These are phyloP conservation scores for Rhinoraja longicauda DNA, from an alignment of 2,797 vertebrate species.

Conservation along the genomic window DNA sequence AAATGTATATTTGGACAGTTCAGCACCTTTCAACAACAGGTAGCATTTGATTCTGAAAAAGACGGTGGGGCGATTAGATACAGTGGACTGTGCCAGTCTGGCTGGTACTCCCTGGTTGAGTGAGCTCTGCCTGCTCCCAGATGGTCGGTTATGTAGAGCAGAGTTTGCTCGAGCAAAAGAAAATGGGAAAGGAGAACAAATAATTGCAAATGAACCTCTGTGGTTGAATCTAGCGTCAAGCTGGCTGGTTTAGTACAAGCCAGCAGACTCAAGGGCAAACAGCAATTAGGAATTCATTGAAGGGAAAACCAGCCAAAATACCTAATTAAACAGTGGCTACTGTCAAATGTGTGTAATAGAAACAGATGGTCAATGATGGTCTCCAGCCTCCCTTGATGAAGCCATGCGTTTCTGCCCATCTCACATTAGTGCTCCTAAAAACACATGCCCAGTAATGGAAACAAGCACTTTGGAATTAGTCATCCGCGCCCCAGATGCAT, in stretches of 20 bases:
- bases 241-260: neutral
- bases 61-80: neutral
- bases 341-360: neutral
- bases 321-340: neutral
- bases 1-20: neutral
- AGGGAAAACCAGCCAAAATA: neutral
- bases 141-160: neutral
- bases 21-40: neutral
- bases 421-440: conserved; percentile 20
- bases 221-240: neutral
- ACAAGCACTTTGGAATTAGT: conserved; percentile 21
- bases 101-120: neutral
- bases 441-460: conserved; percentile 19
- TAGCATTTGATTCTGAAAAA: neutral
- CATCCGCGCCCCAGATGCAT: neutral
- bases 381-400: neutral
- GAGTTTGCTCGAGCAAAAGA: neutral
- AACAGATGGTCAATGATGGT: conserved; percentile 5
- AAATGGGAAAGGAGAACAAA: neutral
- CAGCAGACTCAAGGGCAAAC: neutral
- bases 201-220: neutral
- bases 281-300: neutral
- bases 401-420: conserved; percentile 9
- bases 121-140: neutral
- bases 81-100: neutral